These are phyloP conservation scores for Scaptomyza polygonia DNA, from an alignment of 2,888 invertebrate genomes.

Conservation along the genomic window DNA sequence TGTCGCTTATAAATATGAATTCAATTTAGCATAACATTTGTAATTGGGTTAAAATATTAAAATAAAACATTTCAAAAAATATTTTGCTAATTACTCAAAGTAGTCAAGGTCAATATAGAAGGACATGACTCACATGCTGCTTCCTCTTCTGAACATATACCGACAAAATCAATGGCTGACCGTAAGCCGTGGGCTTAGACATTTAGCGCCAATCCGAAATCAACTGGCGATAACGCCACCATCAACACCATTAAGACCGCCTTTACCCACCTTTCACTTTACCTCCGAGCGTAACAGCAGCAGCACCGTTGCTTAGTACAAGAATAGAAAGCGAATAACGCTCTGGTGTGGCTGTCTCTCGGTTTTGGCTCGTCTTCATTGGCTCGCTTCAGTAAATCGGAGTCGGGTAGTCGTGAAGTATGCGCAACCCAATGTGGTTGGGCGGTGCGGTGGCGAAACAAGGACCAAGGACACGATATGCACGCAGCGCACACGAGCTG, in stretches of 20 bases:
- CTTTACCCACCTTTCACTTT: slow-evolving; percentile 4
- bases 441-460: slow-evolving; percentile 67
- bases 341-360: slow-evolving; percentile 40
- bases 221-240: slow-evolving; percentile 33
- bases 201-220: slow-evolving; percentile 46
- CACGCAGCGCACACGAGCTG: slow-evolving; percentile 24
- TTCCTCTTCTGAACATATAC: not conserved
- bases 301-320: slow-evolving; percentile 3
- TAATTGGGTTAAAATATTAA: not conserved
- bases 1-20: not conserved
- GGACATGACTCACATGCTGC: not conserved
- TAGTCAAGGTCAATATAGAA: not conserved
- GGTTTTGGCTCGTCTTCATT: slow-evolving; percentile 67
- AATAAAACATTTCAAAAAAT: not conserved
- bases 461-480: slow-evolving; percentile 58
- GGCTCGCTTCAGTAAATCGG: slow-evolving; percentile 58
- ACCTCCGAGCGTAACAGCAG: slow-evolving; percentile 8
- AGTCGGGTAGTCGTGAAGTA: slow-evolving; percentile 53
- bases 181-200: slow-evolving; percentile 32
- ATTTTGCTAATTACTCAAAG: not conserved
- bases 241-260: slow-evolving; percentile 16
- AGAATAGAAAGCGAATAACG: slow-evolving; percentile 37
- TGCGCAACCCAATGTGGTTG: slow-evolving; percentile 61
- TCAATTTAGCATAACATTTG: not conserved
- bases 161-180: slow-evolving; percentile 13